Evolutionary conservation across 2,888 invertebrate species (phyloP).

Genomic region (Hemaris fuciformis): DNA sequence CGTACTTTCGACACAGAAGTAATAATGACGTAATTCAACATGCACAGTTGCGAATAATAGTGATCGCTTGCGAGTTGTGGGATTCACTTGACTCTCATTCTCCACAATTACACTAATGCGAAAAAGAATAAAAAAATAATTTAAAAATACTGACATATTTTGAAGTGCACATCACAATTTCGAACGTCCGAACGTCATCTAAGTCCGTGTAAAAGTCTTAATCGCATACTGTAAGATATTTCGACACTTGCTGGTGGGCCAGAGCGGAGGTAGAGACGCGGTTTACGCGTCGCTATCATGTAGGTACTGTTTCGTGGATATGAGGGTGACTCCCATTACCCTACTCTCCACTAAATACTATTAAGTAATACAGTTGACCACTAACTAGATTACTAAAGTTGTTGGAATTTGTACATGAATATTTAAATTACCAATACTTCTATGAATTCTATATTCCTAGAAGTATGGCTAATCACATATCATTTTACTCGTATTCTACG

Average conservation of each 20-base stretch:
- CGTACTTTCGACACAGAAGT: constrained; percentile 30
- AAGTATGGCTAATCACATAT: neutral
- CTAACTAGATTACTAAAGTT: too few relatives aligned
- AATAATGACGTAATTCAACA: constrained; percentile 20
- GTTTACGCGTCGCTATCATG: too few relatives aligned
- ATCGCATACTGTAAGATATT: constrained; percentile 28
- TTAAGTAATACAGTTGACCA: too few relatives aligned
- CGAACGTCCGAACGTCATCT: too few relatives aligned
- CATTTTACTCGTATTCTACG: neutral
- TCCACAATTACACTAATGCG: constrained; percentile 25
- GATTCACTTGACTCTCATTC: constrained; percentile 27
- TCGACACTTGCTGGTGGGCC: constrained; percentile 23
- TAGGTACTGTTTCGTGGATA: neutral
- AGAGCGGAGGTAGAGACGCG: neutral
- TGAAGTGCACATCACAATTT: constrained; percentile 32
- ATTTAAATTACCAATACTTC: too few relatives aligned
- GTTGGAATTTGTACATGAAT: too few relatives aligned
- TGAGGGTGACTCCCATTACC: constrained; percentile 26
- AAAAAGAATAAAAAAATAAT: constrained; percentile 18
- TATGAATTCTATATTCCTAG: too few relatives aligned
- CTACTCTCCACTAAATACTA: too few relatives aligned
- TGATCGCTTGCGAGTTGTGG: constrained; percentile 20
- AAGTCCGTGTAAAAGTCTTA: constrained; percentile 24
- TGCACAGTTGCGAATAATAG: neutral
- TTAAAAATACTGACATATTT: constrained; percentile 23